phyloP scores from a whole-genome alignment of 2,888 invertebrate genomes.

The Keiferia lycopersicella region DNA sequence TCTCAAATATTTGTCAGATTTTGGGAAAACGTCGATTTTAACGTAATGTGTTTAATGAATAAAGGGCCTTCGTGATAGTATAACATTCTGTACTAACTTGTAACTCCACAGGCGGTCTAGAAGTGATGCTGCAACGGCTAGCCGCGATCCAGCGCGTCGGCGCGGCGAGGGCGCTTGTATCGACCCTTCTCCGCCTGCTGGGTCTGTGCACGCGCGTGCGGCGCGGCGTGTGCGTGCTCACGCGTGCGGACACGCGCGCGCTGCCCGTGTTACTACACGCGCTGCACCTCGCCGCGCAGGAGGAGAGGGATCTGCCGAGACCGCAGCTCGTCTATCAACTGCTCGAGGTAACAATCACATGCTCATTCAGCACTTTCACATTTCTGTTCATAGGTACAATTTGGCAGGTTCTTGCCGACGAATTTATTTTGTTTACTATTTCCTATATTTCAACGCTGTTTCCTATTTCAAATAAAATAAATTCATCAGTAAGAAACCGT shows the following conservation, averaged over 20 bases:
- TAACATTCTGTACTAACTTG: neutral
- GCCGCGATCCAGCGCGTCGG: slow-evolving; percentile 92
- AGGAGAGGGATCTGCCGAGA: slow-evolving; percentile 85
- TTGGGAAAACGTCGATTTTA: too few relatives aligned
- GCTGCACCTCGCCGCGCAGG: slow-evolving; percentile 84
- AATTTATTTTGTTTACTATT: too few relatives aligned
- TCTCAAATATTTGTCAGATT: too few relatives aligned
- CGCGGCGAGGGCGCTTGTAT: slow-evolving; percentile 92
- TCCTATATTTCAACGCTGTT: too few relatives aligned
- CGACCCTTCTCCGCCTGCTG: slow-evolving; percentile 94
- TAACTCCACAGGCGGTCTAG: slow-evolving; percentile 76
- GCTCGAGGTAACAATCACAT: slow-evolving; percentile 86
- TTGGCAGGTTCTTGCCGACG: too few relatives aligned
- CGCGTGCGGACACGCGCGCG: slow-evolving; percentile 91
- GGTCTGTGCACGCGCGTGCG: slow-evolving; percentile 94
- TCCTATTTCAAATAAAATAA: too few relatives aligned
- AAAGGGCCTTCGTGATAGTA: too few relatives aligned
- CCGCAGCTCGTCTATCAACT: slow-evolving; percentile 94
- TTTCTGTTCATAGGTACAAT: too few relatives aligned
- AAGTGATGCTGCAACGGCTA: slow-evolving; percentile 92
- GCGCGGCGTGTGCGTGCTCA: slow-evolving; percentile 93
- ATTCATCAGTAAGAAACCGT: too few relatives aligned
- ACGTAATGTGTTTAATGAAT: too few relatives aligned
- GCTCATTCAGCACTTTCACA: too few relatives aligned
- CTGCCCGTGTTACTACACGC: slow-evolving; percentile 92